Evolutionary conservation across 2,888 invertebrate species (phyloP).

Genomic region (Eristalis pertinax): DNA sequence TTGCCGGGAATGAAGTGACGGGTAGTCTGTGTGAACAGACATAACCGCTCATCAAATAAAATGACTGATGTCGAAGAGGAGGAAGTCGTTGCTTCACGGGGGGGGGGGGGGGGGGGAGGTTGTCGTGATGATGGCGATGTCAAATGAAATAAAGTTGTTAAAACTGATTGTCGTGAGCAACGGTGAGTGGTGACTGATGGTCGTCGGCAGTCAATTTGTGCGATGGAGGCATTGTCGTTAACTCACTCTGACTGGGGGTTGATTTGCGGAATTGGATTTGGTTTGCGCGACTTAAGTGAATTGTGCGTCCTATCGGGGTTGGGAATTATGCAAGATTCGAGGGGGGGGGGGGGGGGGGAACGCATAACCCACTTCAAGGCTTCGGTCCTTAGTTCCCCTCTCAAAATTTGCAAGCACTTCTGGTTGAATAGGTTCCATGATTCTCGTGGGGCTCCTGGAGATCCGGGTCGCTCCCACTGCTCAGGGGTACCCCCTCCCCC

Average conservation of each 20-base stretch:
- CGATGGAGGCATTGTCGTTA: neutral
- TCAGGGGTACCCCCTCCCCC: too few relatives aligned
- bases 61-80: neutral
- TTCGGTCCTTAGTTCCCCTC: too few relatives aligned
- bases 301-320: neutral
- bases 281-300: neutral
- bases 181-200: neutral
- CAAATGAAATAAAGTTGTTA: neutral
- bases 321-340: too few relatives aligned
- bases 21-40: neutral
- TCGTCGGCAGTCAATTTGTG: neutral
- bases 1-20: neutral
- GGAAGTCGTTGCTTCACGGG: neutral
- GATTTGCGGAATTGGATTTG: neutral
- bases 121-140: neutral
- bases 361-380: too few relatives aligned
- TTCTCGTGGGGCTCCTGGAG: too few relatives aligned
- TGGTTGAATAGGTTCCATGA: too few relatives aligned
- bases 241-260: neutral
- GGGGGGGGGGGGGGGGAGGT: too few relatives aligned
- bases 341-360: too few relatives aligned
- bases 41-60: slow-evolving; percentile 3
- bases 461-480: too few relatives aligned
- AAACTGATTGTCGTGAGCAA: neutral
- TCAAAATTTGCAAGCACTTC: too few relatives aligned